These are phyloP conservation scores for Clarias platycephalus DNA, from an alignment of 2,797 vertebrate genomes.

Conservation along the genomic window DNA sequence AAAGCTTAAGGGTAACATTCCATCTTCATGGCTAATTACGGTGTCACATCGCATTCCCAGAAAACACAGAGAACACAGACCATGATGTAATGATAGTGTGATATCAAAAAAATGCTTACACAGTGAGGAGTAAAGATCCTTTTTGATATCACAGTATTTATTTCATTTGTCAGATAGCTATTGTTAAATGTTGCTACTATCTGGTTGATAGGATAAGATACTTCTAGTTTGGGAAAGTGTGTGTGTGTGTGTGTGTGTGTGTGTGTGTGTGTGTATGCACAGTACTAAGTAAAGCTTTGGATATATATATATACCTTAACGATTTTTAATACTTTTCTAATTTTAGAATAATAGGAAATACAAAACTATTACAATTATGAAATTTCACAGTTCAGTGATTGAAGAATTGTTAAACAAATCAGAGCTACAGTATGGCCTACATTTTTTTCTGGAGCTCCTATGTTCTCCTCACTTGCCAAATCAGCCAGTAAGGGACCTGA, in stretches of 20 bases:
- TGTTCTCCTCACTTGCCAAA: constrained; percentile 43
- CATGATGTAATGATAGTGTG: constrained; percentile 7
- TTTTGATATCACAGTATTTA: not conserved
- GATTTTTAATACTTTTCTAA: not conserved
- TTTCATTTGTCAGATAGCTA: not conserved
- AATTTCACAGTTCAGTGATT: not conserved
- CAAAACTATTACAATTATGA: not conserved
- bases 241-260: constrained; percentile 48
- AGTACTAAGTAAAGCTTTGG: not conserved
- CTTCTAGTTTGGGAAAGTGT: not conserved
- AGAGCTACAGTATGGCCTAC: constrained; percentile 66
- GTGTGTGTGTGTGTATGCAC: constrained; percentile 48
- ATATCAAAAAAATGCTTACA: not conserved
- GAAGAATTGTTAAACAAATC: not conserved
- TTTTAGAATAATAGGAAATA: not conserved
- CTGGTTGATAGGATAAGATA: not conserved
- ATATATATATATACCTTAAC: not conserved
- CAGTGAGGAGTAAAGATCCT: not conserved
- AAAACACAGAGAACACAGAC: constrained; percentile 12
- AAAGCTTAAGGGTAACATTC: constrained; percentile 29
- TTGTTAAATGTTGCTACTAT: not conserved
- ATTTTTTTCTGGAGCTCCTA: constrained; percentile 61
- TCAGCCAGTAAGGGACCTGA: constrained; percentile 56
- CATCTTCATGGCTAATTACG: constrained; percentile 35
- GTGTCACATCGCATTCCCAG: constrained; percentile 48